phyloP scores from a whole-genome alignment of 2,797 vertebrate species.

The Gambusia yucatana region DNA sequence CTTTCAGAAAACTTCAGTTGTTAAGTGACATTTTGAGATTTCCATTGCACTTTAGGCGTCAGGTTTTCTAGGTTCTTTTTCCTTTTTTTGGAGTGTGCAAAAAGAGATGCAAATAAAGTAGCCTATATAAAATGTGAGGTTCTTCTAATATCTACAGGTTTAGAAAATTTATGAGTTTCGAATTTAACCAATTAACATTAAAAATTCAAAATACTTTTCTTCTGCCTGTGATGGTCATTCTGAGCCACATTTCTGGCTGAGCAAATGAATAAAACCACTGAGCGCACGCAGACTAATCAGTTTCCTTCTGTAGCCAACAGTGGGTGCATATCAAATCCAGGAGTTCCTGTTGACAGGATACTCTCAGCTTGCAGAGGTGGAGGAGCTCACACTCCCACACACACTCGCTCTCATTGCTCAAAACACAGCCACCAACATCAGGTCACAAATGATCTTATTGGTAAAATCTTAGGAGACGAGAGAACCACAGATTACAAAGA shows the following conservation, averaged over 20 bases:
- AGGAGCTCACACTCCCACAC: conserved; percentile 54
- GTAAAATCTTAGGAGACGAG: conserved; percentile 13
- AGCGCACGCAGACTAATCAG: conserved; percentile 64
- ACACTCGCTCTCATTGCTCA: conserved; percentile 28
- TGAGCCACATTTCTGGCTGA: conserved; percentile 39
- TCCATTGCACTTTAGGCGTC: neutral
- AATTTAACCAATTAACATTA: neutral
- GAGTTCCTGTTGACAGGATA: conserved; percentile 85
- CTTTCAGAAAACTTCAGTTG: neutral
- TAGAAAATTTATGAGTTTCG: neutral
- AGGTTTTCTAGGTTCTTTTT: neutral
- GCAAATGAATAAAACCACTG: conserved; percentile 38
- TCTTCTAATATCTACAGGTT: neutral
- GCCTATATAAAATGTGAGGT: neutral
- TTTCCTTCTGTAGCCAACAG: conserved; percentile 64
- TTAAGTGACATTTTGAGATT: conserved; percentile 17
- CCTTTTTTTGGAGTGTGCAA: neutral
- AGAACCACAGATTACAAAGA: conserved; percentile 5
- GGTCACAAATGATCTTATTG: conserved; percentile 31
- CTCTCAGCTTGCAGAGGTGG: conserved; percentile 60
- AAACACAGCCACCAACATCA: conserved; percentile 22
- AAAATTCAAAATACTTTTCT: neutral
- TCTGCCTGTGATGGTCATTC: conserved; percentile 12
- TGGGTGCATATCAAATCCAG: conserved; percentile 70
- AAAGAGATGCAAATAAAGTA: neutral